phyloP scores from a whole-genome alignment of 1,140 invertebrate species.

The Conus ventricosus region DNA sequence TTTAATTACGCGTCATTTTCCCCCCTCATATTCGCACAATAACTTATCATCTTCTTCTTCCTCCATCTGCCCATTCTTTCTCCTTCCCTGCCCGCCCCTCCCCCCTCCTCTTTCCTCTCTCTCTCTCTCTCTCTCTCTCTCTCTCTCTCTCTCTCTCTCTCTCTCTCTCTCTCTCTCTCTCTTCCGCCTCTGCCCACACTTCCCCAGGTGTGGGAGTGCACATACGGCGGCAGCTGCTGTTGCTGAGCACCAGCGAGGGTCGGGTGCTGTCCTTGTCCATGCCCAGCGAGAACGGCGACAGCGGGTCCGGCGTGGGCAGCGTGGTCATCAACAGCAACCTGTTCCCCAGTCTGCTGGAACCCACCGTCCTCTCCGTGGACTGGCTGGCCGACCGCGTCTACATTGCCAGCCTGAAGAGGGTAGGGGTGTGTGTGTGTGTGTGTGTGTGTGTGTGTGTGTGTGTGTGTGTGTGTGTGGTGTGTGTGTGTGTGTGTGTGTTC shows the following conservation, averaged over 20 bases:
- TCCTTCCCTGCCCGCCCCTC: neutral
- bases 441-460: no score
- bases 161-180: no score
- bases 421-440: conserved; percentile 29
- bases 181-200: neutral
- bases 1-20: no score
- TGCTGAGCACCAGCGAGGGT: conserved; percentile 80
- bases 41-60: neutral
- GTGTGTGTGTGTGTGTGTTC: no score
- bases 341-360: conserved; percentile 50
- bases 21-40: no score
- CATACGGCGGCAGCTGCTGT: conserved; percentile 82
- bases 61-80: neutral
- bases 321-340: conserved; percentile 67
- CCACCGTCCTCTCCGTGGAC: conserved; percentile 83
- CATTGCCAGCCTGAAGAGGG: conserved; percentile 78
- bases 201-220: conserved; percentile 84
- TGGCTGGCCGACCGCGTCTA: conserved; percentile 91
- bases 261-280: conserved; percentile 72
- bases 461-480: no score
- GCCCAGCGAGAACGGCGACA: conserved; percentile 76
- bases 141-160: no score
- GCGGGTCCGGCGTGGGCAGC: conserved; percentile 75
- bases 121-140: neutral
- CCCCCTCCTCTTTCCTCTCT: neutral